These are phyloP conservation scores for Neoniphon sammara DNA, from an alignment of 2,797 vertebrate genomes.

Conservation along the genomic window DNA sequence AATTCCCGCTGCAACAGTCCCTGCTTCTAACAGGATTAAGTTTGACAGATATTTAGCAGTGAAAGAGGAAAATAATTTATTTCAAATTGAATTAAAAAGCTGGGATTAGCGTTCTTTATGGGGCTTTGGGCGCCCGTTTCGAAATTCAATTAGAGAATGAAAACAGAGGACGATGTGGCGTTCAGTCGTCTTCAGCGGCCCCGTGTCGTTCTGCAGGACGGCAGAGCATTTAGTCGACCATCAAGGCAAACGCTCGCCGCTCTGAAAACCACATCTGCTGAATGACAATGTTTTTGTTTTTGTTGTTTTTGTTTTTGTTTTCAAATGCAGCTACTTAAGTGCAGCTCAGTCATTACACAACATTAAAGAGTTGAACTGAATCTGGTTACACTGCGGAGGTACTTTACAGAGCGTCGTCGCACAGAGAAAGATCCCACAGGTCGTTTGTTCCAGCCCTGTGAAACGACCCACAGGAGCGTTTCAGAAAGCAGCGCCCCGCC, in stretches of 20 bases:
- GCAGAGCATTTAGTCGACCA: conserved; percentile 1
- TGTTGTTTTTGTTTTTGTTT: conserved; percentile 24
- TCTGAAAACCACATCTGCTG: conserved; percentile 14
- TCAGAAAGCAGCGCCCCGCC: no score
- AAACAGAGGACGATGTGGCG: conserved; percentile 28
- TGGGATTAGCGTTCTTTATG: conserved; percentile 34
- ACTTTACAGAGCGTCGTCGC: neutral
- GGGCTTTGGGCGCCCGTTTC: conserved; percentile 25
- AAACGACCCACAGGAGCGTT: no score
- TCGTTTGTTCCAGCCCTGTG: no score
- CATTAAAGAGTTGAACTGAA: neutral
- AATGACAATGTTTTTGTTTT: neutral
- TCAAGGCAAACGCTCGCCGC: neutral
- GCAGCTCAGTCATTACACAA: conserved; percentile 18
- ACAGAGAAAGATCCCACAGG: neutral
- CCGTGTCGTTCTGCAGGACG: conserved; percentile 30
- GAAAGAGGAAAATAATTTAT: conserved; percentile 32
- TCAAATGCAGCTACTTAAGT: conserved; percentile 3
- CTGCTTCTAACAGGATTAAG: conserved; percentile 26
- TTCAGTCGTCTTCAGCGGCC: conserved; percentile 25
- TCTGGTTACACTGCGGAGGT: no score
- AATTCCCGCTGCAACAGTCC: conserved; percentile 1
- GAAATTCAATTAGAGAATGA: conserved; percentile 40
- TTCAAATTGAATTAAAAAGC: conserved; percentile 29
- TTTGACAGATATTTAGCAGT: conserved; percentile 29